phyloP scores from a whole-genome alignment of 2,888 invertebrate species.

The Caenorhabditis sp. region DNA sequence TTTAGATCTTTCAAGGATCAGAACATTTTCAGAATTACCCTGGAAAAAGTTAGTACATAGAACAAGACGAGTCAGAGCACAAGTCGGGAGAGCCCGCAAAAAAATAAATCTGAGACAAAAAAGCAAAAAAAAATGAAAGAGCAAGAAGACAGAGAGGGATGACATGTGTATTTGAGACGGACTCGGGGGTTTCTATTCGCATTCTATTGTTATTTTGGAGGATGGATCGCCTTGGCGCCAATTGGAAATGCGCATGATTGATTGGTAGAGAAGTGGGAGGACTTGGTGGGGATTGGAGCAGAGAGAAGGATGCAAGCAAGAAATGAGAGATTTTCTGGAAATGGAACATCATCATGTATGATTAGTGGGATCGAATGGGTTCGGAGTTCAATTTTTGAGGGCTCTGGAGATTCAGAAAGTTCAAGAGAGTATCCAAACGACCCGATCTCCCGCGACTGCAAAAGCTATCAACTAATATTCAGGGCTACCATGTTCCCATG shows the following conservation, averaged over 20 bases:
- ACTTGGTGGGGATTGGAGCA: neutral
- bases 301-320: constrained; percentile 3
- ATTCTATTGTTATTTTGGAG: constrained; percentile 54
- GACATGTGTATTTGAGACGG: constrained; percentile 54
- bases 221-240: constrained; percentile 61
- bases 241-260: constrained; percentile 69
- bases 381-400: neutral
- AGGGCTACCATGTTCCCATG: too few species aligned
- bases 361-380: neutral
- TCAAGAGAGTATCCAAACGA: too few species aligned
- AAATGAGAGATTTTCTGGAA: neutral
- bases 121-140: constrained; percentile 24
- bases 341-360: constrained; percentile 12
- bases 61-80: neutral
- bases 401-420: too few species aligned
- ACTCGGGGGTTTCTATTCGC: constrained; percentile 25
- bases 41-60: neutral
- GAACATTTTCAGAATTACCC: constrained; percentile 8
- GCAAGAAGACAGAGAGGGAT: constrained; percentile 17
- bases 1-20: neutral
- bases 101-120: constrained; percentile 11
- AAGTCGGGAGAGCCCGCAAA: too few species aligned
- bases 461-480: too few species aligned
- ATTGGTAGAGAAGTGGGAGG: constrained; percentile 45
- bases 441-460: too few species aligned